Percentiles rank a stretch among this genome's conserved stretches.
Conservation (phyloP, 23 tunicate species). For the Halocynthia aurantium region DNA sequence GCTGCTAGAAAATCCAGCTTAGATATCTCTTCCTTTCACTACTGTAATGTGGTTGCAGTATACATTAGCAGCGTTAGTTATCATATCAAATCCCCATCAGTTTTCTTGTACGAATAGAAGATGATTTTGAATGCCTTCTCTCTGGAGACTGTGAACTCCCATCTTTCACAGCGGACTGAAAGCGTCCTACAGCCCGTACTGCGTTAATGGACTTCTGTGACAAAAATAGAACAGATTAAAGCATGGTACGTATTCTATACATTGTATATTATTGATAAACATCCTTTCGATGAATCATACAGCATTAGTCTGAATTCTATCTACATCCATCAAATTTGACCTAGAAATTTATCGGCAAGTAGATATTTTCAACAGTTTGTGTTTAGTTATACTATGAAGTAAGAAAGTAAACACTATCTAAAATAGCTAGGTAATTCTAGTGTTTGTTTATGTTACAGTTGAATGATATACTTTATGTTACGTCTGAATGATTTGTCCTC, state of each 20-base stretch:
- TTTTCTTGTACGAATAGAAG: conserved; percentile 1
- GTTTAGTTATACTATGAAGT: too few relatives aligned
- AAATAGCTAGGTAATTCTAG: too few relatives aligned
- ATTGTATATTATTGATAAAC: not conserved
- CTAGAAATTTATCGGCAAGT: not conserved
- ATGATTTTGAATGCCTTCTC: not conserved
- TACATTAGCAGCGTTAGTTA: too few relatives aligned
- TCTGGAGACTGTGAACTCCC: not conserved
- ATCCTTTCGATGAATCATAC: not conserved
- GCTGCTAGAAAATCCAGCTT: too few relatives aligned
- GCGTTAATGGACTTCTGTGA: conserved; percentile 80
- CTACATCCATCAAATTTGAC: not conserved
- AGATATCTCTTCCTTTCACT: too few relatives aligned
- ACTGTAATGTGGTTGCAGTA: too few relatives aligned
- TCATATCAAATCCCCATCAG: conserved; percentile 1
- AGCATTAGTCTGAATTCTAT: not conserved
- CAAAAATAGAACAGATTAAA: not conserved
- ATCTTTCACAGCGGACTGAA: conserved; percentile 47
- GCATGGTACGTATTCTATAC: not conserved
- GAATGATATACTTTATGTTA: too few relatives aligned
- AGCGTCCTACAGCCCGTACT: conserved; percentile 63
- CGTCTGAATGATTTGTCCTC: too few relatives aligned
- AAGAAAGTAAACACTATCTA: too few relatives aligned
- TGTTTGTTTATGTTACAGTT: too few relatives aligned
- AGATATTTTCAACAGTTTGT: too few relatives aligned